phyloP scores from a whole-genome alignment of 2,888 invertebrate species.

The Pterostichus madidus region DNA sequence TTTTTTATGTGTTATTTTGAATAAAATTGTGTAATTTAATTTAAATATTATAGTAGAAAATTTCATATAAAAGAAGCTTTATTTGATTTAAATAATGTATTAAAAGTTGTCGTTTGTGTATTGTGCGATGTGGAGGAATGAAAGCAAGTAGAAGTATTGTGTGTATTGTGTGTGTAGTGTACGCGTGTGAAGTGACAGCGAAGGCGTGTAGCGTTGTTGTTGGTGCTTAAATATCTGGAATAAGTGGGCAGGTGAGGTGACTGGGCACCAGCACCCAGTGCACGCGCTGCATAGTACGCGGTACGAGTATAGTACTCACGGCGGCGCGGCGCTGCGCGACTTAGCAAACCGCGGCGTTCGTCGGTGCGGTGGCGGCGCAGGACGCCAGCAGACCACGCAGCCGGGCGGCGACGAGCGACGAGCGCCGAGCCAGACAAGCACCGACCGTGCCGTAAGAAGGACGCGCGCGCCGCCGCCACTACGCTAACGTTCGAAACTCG shows the following conservation, averaged over 20 bases:
- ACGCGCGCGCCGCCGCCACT: slow-evolving; percentile 68
- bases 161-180: too few relatives aligned
- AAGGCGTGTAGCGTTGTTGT: neutral
- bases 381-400: slow-evolving; percentile 8
- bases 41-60: too few relatives aligned
- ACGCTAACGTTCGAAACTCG: neutral
- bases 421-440: slow-evolving; percentile 71
- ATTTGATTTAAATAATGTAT: too few relatives aligned
- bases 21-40: neutral
- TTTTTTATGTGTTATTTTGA: neutral
- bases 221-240: slow-evolving; percentile 54
- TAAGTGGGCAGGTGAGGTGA: slow-evolving; percentile 46
- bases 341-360: slow-evolving; percentile 43
- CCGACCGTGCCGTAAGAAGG: slow-evolving; percentile 72
- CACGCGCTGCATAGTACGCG: slow-evolving; percentile 18
- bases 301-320: slow-evolving; percentile 33
- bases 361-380: slow-evolving; percentile 44
- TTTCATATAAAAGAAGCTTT: too few relatives aligned
- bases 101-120: too few relatives aligned
- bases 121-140: too few relatives aligned
- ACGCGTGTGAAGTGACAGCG: neutral
- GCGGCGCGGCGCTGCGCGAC: slow-evolving; percentile 21
- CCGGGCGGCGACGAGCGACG: slow-evolving; percentile 41
- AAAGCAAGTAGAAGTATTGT: too few relatives aligned
- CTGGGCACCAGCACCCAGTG: neutral